A percentile compares a stretch with the other conserved stretches of the same genome.
Conservation (phyloP, 2,113 vertebrate species). For the Rhea americana region DNA sequence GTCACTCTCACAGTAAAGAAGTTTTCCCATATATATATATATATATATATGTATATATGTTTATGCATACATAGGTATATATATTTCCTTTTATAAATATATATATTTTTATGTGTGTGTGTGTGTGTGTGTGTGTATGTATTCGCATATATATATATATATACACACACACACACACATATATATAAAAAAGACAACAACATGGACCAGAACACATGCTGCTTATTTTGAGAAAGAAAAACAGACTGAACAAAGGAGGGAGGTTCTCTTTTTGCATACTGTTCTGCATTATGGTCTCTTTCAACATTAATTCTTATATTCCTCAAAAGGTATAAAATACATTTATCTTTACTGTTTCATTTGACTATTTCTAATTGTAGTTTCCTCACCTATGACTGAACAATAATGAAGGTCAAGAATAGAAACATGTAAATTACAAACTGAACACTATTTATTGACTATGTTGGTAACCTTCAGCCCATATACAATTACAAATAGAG, state of each 20-base stretch:
- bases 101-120: no score
- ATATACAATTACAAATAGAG: not conserved
- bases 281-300: not conserved
- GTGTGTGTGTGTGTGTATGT: no score
- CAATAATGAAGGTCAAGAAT: not conserved
- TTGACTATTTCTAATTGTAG: not conserved
- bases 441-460: not conserved
- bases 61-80: no score
- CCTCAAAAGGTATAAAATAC: not conserved
- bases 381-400: not conserved
- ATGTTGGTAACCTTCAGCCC: not conserved
- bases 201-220: not conserved
- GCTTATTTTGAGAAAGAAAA: not conserved
- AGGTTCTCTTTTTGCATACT: not conserved
- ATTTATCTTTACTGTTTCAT: not conserved
- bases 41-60: no score
- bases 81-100: no score
- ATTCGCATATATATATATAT: no score
- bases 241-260: not conserved
- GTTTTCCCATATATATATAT: no score
- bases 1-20: no score
- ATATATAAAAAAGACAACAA: not conserved
- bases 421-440: not conserved
- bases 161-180: no score
- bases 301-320: not conserved